Evolutionary conservation across 2,888 invertebrate species (phyloP).

Genomic region (Plebejus melissa): DNA sequence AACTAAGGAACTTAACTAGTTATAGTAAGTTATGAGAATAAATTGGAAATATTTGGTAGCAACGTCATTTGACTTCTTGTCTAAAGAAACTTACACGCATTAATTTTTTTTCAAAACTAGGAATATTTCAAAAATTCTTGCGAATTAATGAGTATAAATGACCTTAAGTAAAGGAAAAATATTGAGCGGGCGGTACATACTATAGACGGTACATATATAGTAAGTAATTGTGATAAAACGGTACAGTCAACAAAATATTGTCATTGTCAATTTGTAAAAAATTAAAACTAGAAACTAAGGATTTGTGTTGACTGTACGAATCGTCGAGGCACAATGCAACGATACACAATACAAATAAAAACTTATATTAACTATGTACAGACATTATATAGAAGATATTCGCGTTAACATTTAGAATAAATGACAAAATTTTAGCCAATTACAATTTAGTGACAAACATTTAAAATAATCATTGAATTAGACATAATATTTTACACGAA

Average conservation of each 20-base stretch:
- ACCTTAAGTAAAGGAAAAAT: not conserved
- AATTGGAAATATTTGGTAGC: constrained; percentile 48
- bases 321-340: not conserved
- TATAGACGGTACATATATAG: not conserved
- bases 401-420: constrained; percentile 3
- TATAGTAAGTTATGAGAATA: constrained; percentile 44
- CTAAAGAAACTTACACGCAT: constrained; percentile 10
- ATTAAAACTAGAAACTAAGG: not conserved
- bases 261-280: constrained; percentile 19
- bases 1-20: constrained; percentile 41
- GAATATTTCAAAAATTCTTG: not conserved
- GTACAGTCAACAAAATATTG: constrained; percentile 23
- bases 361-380: constrained; percentile 4
- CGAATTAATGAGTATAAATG: not conserved
- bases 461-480: not conserved
- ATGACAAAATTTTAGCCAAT: constrained; percentile 17
- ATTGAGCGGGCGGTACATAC: constrained; percentile 17
- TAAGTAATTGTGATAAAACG: constrained; percentile 1
- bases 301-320: constrained; percentile 23
- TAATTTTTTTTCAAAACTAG: not conserved
- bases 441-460: constrained; percentile 10
- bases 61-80: constrained; percentile 36
- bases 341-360: not conserved
- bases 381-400: not conserved
- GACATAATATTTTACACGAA: not conserved